Conservation (phyloP, 2,113 vertebrate genomes). For the Halichoeres trimaculatus region DNA sequence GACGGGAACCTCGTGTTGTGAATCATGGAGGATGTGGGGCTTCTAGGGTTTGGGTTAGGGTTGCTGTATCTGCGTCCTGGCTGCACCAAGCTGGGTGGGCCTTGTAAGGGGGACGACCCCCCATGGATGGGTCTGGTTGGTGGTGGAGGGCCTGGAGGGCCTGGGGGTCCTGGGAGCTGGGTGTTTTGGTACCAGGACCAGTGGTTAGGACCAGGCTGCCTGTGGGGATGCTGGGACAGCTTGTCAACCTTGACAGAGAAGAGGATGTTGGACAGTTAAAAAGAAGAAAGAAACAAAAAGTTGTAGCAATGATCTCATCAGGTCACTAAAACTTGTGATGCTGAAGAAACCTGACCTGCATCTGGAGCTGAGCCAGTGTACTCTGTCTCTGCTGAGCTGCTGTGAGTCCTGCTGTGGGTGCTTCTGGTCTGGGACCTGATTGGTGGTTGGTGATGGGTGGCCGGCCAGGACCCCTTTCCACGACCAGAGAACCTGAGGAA, state of each 20-base stretch:
- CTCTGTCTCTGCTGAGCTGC: slow-evolving; percentile 78
- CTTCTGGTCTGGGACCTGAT: slow-evolving; percentile 71
- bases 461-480: slow-evolving; percentile 75
- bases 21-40: slow-evolving; percentile 75
- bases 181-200: slow-evolving; percentile 83
- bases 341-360: slow-evolving; percentile 74
- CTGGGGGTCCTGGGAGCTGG: slow-evolving; percentile 71
- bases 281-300: background rate
- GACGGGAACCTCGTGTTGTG: slow-evolving; percentile 69
- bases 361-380: slow-evolving; percentile 85
- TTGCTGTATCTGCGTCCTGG: slow-evolving; percentile 71
- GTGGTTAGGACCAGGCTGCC: slow-evolving; percentile 77
- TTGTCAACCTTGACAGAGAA: slow-evolving; percentile 81
- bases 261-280: background rate
- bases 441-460: slow-evolving; percentile 64
- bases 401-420: slow-evolving; percentile 45
- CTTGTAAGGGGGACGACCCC: slow-evolving; percentile 80
- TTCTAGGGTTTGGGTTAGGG: slow-evolving; percentile 69
- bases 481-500: slow-evolving; percentile 78
- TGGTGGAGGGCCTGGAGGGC: slow-evolving; percentile 63
- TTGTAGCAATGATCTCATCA: background rate
- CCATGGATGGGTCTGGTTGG: slow-evolving; percentile 78
- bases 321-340: background rate
- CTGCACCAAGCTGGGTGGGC: slow-evolving; percentile 63
- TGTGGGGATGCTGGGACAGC: slow-evolving; percentile 80